phyloP scores from a whole-genome alignment of 2,113 vertebrate species.

The Bos javanicus region DNA sequence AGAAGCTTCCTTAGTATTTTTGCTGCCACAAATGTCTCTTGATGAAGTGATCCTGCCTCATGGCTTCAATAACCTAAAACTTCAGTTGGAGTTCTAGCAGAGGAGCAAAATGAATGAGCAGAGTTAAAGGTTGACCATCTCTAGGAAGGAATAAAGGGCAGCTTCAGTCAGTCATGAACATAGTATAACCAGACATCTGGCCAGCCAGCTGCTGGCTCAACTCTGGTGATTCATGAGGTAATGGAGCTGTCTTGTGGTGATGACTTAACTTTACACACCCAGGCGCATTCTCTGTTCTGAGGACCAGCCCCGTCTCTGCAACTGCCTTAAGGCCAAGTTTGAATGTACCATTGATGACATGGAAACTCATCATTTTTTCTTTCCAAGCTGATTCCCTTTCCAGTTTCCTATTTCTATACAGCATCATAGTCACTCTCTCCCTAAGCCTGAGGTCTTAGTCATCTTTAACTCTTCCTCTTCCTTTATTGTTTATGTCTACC shows the following conservation, averaged over 20 bases:
- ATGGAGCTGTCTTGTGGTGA: not conserved
- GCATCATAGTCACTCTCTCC: not conserved
- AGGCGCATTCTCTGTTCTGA: not conserved
- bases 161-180: not conserved
- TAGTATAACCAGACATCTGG: not conserved
- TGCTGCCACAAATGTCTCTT: not conserved
- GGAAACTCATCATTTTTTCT: not conserved
- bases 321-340: not conserved
- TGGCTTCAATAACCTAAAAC: not conserved
- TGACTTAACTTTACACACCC: not conserved
- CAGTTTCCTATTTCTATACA: not conserved
- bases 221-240: slow-evolving; percentile 28
- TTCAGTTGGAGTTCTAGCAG: not conserved
- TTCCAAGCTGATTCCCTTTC: not conserved
- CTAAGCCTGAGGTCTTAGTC: not conserved
- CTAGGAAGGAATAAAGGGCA: not conserved
- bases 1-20: not conserved
- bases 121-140: not conserved
- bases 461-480: not conserved
- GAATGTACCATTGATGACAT: not conserved
- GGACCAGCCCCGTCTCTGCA: not conserved
- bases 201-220: not conserved
- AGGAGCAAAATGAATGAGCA: not conserved
- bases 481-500: not conserved
- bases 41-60: not conserved